Evolutionary conservation across 2,888 invertebrate species (phyloP).

Genomic region (Ophioninae sp.): DNA sequence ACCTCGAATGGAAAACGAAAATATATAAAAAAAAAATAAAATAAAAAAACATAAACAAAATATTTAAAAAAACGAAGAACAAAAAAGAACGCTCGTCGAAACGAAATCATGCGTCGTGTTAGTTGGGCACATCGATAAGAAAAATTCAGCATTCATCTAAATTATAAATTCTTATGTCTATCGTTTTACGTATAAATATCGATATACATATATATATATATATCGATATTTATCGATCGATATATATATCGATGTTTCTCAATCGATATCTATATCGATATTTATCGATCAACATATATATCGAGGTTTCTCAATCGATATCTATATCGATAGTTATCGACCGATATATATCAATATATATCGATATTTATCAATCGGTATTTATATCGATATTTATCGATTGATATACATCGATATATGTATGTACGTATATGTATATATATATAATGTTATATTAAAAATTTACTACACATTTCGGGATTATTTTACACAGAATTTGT

Average conservation of each 20-base stretch:
- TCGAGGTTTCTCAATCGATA: no score
- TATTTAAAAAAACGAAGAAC: background rate
- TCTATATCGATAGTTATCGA: no score
- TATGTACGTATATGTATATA: conserved; percentile 69
- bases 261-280: background rate
- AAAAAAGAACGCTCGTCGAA: conserved; percentile 35
- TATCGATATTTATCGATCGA: conserved; percentile 75
- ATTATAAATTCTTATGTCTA: conserved; percentile 67
- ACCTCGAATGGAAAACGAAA: conserved; percentile 22
- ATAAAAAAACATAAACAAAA: conserved; percentile 10
- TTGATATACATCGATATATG: conserved; percentile 9
- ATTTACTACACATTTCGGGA: conserved; percentile 78
- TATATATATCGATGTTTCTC: conserved; percentile 20
- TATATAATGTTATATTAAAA: conserved; percentile 75
- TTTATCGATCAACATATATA: conserved; percentile 60
- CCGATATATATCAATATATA: conserved; percentile 70
- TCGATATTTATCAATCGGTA: conserved; percentile 74
- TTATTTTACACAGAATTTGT: conserved; percentile 79
- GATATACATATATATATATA: conserved; percentile 62
- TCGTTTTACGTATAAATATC: conserved; percentile 72
- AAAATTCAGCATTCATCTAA: conserved; percentile 72
- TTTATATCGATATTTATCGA: conserved; percentile 11
- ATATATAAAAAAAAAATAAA: conserved; percentile 14
- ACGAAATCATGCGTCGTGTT: conserved; percentile 52
- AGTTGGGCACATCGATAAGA: conserved; percentile 72